Conservation (phyloP, 2,888 invertebrate genomes). For the Andrena fulva region DNA sequence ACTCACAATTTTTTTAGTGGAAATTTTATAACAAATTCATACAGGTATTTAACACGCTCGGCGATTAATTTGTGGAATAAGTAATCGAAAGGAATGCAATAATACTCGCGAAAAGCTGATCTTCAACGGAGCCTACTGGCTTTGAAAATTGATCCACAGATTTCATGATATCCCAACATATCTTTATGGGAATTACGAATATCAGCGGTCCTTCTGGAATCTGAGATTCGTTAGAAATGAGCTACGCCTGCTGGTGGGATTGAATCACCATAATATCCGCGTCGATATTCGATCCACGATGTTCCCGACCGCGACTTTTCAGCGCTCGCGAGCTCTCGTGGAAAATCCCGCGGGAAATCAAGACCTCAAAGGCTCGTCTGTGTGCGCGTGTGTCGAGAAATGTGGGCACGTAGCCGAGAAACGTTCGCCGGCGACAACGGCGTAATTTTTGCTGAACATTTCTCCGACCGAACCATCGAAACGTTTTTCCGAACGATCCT, state of each 20-base stretch:
- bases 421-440: constrained; percentile 44
- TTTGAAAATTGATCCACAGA: neutral
- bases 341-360: constrained; percentile 83
- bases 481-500: constrained; percentile 20
- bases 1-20: neutral
- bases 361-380: constrained; percentile 57
- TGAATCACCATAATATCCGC: constrained; percentile 40
- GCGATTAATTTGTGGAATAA: neutral
- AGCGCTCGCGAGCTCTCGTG: constrained; percentile 61
- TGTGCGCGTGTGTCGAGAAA: constrained; percentile 13
- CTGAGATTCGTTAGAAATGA: constrained; percentile 9
- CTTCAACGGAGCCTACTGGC: neutral
- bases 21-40: neutral
- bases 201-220: neutral
- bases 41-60: neutral
- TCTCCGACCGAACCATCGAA: constrained; percentile 13
- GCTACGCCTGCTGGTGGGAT: constrained; percentile 9
- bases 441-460: constrained; percentile 47
- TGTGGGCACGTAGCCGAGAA: constrained; percentile 30
- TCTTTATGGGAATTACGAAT: neutral
- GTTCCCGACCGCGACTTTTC: constrained; percentile 50
- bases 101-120: neutral
- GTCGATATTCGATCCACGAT: constrained; percentile 39
- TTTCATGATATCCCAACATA: neutral
- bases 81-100: neutral